Evolutionary conservation across 2,113 vertebrate species (phyloP), one percentile per base, ranked within the genome.

Genomic region (Centrocercus urophasianus): DNA sequence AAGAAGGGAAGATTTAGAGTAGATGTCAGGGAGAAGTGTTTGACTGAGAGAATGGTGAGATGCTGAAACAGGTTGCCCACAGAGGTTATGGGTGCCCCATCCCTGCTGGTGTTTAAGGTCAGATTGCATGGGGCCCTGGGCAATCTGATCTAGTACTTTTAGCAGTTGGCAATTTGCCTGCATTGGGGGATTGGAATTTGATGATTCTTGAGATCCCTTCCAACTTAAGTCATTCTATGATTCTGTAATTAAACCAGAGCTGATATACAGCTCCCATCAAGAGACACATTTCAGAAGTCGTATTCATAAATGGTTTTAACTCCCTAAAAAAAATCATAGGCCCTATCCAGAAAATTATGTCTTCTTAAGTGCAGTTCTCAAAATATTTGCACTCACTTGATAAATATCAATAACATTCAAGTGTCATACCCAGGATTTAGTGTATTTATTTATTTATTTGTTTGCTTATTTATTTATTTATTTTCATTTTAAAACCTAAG

Each of bases 241-340:
- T 25, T 50, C 48, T 50, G 27, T 72, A 8, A 34, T 52, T 28
- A 50, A 89, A 5, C 40, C 72, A 36, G 22, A 38, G 34, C 4
- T 87, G 14, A 34, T 64, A 43, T 5, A 9, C 32, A 82, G 3
- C 10, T 25, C 8, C 9, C 25, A 45, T 42, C 6, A 81, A 60
- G 86, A 74, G 6, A 17, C 16, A 24, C 30, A 60, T 13, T 34
- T 82, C 24, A 59, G 42, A 52, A 57, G 4, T 56, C 14, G 11
- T 47, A 5, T 28, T 27, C 38, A 47, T 81, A 0, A 21, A 7
- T 56, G 10, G 8, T 60, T 48, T 87, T 22, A 65, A 2, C 6
- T 70, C 4, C 16, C 8, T 1, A 4, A 11, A 0, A 32, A 72
- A 54, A 54, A 28, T 3, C 2, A 0, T 25, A 64, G 11, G 16